Base-by-base conservation (phyloP, 2,797 vertebrate genomes). In the Pseudomugil tenellus region DNA sequence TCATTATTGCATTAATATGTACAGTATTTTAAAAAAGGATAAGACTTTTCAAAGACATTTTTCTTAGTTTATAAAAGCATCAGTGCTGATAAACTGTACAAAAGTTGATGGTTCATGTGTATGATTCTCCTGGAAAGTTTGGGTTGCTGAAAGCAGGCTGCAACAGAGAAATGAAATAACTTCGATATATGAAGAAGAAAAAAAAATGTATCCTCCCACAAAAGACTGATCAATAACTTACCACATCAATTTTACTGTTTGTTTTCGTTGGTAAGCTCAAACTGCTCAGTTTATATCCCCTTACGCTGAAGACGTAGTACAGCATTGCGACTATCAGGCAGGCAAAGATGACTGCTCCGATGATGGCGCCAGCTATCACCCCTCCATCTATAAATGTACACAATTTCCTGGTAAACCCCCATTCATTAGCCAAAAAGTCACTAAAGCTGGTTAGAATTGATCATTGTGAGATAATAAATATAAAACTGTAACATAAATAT, bases 131-230 rank as follows among this genome's bases (percentile, higher is more conserved):
- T 32, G 6, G 1, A 6, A 94, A 94, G 85, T 94, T 94, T 1
- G 94, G 94, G 85, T 94, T 95, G 83, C 0, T 57, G 72, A 94
- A 94, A 14, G 87, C 51, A 5, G 92, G 91, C 94, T 95, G 92
- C 6, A 87, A 90, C 34, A 83, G 8, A 87, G 77, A n/a, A 73
- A 74, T 1, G 0, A 77, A 39, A 72, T 25, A 26, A 19, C 2
- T 67, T 12, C 52, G 17, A 58, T 19, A 0, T 10, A 32, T 7
- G n/a, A n/a, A n/a, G n/a, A n/a, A n/a, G 23, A 29, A 35, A 52
- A 39, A 0, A 0, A 10, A 57, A 23, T 1, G 28, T 2, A 25
- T 0, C 1, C 2, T 2, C 35, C 8, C 1, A 1, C 4, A 11
- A 31, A 19, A 13, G 4, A 13, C 4, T 8, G 2, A 32, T 71